phyloP scores from a whole-genome alignment of 2,113 vertebrate species.

The Corapipo altera region DNA sequence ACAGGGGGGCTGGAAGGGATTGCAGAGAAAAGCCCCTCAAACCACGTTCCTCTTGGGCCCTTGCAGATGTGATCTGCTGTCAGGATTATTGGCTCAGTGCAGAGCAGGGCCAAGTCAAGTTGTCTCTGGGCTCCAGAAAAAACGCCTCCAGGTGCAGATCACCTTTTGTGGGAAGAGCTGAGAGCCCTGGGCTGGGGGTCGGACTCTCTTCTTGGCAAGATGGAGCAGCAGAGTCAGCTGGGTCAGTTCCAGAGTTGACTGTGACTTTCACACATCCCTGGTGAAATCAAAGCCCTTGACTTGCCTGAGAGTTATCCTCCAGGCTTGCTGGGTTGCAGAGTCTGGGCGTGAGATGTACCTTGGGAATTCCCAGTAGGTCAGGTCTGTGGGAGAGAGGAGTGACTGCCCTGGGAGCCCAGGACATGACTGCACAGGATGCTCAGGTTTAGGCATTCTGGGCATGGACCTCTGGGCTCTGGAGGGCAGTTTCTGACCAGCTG shows the following conservation, averaged over 20 bases:
- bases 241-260: not conserved
- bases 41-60: not conserved
- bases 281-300: not conserved
- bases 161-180: not conserved
- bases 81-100: not conserved
- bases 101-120: not conserved
- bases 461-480: not conserved
- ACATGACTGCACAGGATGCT: not conserved
- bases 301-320: not conserved
- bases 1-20: not conserved
- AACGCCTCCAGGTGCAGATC: rapidly evolving
- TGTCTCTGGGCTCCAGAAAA: not conserved
- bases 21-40: not conserved
- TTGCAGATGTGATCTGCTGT: not conserved
- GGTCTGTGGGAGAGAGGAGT: not conserved
- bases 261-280: not conserved
- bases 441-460: not conserved
- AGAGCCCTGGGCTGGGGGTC: not conserved
- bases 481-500: not conserved
- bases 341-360: not conserved
- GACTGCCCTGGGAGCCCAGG: not conserved
- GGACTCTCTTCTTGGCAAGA: not conserved
- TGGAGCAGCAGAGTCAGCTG: not conserved
- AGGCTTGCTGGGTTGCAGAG: not conserved
- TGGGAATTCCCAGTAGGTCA: not conserved